Conservation (phyloP, 2,113 vertebrate genomes). For the Micromys minutus region DNA sequence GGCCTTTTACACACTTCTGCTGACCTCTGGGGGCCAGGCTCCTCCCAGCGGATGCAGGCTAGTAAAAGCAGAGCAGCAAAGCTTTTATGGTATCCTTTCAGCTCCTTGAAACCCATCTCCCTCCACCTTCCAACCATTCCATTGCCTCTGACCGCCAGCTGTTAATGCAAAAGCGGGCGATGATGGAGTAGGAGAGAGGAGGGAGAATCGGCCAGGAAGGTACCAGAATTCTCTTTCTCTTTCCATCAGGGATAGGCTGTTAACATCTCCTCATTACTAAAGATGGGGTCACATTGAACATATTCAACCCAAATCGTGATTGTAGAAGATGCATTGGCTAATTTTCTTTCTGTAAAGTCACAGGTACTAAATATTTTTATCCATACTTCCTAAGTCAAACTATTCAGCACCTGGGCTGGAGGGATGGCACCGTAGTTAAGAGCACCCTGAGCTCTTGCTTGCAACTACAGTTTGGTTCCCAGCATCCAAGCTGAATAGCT, state of each 20-base stretch:
- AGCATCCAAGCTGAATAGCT: not conserved
- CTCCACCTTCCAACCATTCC: conserved; percentile 80
- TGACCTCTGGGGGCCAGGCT: conserved; percentile 81
- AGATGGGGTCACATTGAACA: conserved; percentile 41
- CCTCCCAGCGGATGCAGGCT: conserved; percentile 80
- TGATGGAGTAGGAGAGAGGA: not conserved
- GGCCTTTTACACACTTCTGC: conserved; percentile 82
- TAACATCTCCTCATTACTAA: not conserved
- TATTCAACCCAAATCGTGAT: conserved; percentile 31
- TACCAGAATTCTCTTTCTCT: conserved; percentile 9
- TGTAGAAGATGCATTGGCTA: not conserved
- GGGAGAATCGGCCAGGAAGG: not conserved
- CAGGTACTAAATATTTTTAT: not conserved
- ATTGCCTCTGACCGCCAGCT: conserved; percentile 72
- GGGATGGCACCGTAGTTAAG: not conserved
- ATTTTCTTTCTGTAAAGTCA: not conserved
- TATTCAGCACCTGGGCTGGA: not conserved
- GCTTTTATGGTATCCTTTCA: conserved; percentile 84
- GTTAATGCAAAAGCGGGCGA: conserved; percentile 71
- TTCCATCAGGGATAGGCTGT: not conserved
- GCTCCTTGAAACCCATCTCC: conserved; percentile 79
- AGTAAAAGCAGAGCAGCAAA: conserved; percentile 84
- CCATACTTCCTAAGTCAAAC: not conserved
- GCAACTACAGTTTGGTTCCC: not conserved
- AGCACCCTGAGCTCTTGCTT: too few relatives aligned